These are phyloP conservation scores for Nomada lathburiana DNA, from an alignment of 2,888 invertebrate species.

Conservation along the genomic window DNA sequence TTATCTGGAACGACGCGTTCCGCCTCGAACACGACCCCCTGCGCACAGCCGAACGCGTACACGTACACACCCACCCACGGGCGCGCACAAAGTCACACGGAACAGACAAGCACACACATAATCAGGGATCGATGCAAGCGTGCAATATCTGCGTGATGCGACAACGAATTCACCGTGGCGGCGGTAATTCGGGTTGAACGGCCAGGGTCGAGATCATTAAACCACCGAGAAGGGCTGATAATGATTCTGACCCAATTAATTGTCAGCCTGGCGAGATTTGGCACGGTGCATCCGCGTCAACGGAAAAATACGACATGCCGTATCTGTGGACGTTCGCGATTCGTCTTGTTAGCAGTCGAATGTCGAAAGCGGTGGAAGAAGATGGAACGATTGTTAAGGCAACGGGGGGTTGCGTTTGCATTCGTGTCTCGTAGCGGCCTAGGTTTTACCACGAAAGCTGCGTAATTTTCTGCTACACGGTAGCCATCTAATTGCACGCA, in stretches of 20 bases:
- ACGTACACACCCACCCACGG: neutral
- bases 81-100: too few species aligned
- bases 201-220: slow-evolving; percentile 69
- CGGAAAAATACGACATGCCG: slow-evolving; percentile 52
- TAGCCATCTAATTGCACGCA: neutral
- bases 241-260: slow-evolving; percentile 71
- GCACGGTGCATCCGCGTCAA: slow-evolving; percentile 17
- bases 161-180: slow-evolving; percentile 57
- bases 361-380: neutral
- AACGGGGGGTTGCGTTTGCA: neutral
- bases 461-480: neutral
- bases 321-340: neutral
- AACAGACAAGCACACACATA: too few species aligned
- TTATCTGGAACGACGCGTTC: slow-evolving; percentile 49
- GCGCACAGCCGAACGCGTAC: neutral
- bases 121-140: slow-evolving; percentile 10
- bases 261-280: slow-evolving; percentile 50
- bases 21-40: slow-evolving; percentile 4
- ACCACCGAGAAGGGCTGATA: slow-evolving; percentile 60
- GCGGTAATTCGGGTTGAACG: slow-evolving; percentile 69
- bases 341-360: slow-evolving; percentile 6
- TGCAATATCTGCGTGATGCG: slow-evolving; percentile 47
- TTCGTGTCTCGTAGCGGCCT: neutral
- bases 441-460: neutral
- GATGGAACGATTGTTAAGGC: slow-evolving; percentile 1